Conservation (phyloP, 2,797 vertebrate species). For the Astyanax mexicanus region DNA sequence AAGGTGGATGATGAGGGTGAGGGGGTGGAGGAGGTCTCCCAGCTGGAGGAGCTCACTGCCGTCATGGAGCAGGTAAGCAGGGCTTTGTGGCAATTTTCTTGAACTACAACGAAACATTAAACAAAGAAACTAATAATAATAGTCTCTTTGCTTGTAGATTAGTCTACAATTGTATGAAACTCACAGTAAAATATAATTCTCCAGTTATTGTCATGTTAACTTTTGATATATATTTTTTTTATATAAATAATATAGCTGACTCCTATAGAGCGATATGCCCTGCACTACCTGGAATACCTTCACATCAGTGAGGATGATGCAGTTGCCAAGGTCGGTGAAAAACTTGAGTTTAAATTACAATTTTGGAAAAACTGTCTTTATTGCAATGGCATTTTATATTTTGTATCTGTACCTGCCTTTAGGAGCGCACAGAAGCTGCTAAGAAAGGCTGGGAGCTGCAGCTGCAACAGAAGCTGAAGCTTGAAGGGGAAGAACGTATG, state of each 20-base stretch:
- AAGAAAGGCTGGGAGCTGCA: conserved; percentile 88
- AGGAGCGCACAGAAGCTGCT: conserved; percentile 81
- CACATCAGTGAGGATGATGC: conserved; percentile 82
- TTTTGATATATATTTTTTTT: conserved; percentile 1
- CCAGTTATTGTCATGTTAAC: background rate
- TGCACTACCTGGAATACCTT: conserved; percentile 92
- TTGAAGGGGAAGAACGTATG: conserved; percentile 80
- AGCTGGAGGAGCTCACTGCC: conserved; percentile 86
- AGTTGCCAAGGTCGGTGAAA: conserved; percentile 78
- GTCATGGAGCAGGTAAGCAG: conserved; percentile 94
- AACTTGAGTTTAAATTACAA: background rate
- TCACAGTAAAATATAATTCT: too few relatives aligned
- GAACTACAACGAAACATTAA: too few relatives aligned
- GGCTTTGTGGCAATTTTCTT: too few relatives aligned
- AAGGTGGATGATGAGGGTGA: conserved; percentile 58
- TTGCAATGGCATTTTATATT: background rate
- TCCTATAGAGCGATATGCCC: conserved; percentile 92
- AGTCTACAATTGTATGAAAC: too few relatives aligned
- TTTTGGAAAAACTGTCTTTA: background rate
- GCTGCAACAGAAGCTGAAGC: conserved; percentile 84
- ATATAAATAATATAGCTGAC: too few relatives aligned
- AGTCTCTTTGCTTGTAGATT: too few relatives aligned
- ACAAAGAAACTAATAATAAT: too few relatives aligned
- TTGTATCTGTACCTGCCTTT: conserved; percentile 9
- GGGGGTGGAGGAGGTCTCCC: conserved; percentile 75